These are phyloP conservation scores for Epinotia demarniana DNA, from an alignment of 2,888 invertebrate species.

Conservation along the genomic window DNA sequence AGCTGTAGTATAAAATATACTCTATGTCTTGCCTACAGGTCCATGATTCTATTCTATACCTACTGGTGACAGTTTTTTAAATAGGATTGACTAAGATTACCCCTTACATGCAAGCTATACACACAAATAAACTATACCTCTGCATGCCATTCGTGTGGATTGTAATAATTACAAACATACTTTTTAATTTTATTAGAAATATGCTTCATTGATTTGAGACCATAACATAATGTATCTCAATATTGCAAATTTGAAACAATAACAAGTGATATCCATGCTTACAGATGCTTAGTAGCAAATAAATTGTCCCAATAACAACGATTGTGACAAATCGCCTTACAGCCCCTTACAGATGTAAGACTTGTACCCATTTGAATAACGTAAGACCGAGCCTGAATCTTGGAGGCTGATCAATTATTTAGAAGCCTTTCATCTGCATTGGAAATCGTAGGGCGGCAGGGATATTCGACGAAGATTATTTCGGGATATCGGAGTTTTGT, in stretches of 20 bases:
- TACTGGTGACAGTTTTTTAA: too few relatives aligned
- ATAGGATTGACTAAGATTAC: too few relatives aligned
- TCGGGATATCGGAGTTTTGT: conserved; percentile 26
- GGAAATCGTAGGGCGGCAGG: conserved; percentile 43
- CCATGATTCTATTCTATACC: too few relatives aligned
- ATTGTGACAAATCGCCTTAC: conserved; percentile 46
- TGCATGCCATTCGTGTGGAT: too few relatives aligned
- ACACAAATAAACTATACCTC: too few relatives aligned
- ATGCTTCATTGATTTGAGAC: too few relatives aligned
- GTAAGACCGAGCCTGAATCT: conserved; percentile 63
- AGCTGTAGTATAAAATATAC: too few relatives aligned
- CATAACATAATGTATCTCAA: neutral
- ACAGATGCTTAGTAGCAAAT: conserved; percentile 17
- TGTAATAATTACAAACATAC: too few relatives aligned
- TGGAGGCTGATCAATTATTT: conserved; percentile 71
- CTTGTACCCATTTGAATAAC: conserved; percentile 69
- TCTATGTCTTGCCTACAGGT: too few relatives aligned
- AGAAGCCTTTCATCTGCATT: conserved; percentile 66
- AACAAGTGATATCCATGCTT: neutral
- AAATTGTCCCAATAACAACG: conserved; percentile 27
- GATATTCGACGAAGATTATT: conserved; percentile 25
- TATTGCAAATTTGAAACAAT: neutral
- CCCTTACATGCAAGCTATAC: too few relatives aligned
- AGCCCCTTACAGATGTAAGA: conserved; percentile 60
- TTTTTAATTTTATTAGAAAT: too few relatives aligned